phyloP scores from a whole-genome alignment of 1,140 invertebrate species.

The Apis florea region DNA sequence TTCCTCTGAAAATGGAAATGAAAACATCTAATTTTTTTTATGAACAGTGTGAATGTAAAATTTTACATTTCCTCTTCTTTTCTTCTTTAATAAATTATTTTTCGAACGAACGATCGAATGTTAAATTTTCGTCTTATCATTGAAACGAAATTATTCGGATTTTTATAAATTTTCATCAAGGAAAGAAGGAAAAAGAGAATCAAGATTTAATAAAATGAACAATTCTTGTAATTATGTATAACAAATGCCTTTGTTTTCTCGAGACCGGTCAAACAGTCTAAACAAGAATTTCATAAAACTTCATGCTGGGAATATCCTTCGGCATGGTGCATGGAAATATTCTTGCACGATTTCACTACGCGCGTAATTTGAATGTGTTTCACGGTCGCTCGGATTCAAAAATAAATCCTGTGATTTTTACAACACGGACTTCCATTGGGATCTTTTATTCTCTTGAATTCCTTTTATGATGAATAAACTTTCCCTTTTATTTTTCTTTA shows the following conservation, averaged over 20 bases:
- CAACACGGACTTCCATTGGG: not conserved
- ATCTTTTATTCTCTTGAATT: constrained; percentile 14
- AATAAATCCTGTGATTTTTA: constrained; percentile 60
- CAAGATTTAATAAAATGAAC: not conserved
- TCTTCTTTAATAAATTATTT: too few relatives aligned
- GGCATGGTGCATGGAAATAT: too few relatives aligned
- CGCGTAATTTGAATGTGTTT: constrained; percentile 65
- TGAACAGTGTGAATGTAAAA: too few relatives aligned
- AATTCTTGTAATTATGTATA: too few relatives aligned
- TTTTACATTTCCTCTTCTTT: too few relatives aligned
- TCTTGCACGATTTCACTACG: constrained; percentile 14
- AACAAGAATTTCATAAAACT: constrained; percentile 12
- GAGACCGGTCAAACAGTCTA: not conserved
- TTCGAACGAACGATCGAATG: not conserved
- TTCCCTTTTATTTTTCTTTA: not conserved
- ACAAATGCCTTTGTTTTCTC: not conserved
- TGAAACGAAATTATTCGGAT: not conserved
- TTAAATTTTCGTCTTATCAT: not conserved
- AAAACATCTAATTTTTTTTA: too few relatives aligned
- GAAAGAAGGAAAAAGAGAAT: not conserved
- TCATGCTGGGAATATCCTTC: constrained; percentile 11
- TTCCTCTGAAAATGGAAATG: too few relatives aligned
- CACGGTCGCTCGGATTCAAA: constrained; percentile 62
- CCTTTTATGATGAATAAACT: not conserved
- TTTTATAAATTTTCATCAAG: too few relatives aligned